Evolutionary conservation across 2,113 vertebrate species (phyloP), one percentile per base, ranked within the genome.

Genomic region (Paramormyrops kingsleyae): DNA sequence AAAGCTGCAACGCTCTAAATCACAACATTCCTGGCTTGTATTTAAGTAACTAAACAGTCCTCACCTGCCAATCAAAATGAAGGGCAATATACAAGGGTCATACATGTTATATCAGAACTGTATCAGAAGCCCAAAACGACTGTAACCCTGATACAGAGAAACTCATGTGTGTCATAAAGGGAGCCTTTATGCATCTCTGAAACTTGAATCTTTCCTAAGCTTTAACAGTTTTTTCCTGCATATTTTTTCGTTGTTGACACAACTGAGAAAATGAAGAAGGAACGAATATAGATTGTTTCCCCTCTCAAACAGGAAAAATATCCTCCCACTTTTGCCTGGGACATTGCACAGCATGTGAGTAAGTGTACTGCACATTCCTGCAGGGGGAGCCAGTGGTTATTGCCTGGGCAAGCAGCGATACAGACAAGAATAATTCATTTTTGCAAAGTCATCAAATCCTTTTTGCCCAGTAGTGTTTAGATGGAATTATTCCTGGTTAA

Each of bases 231-330:
- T 42, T 21, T 44, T 83, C 42, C 35, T 39, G 27, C 39, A 83
- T 46, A 83, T 83, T 42, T 83, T 42, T 44, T 24, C 1, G 6
- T 19, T 87, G 85, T 53, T 87, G 85, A 87, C 85, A 87, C 15
- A 87, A 47, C 27, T 87, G 85, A 87, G 50, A 35, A 56, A 87
- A 56, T 13, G 85, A 87, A 56, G 53, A 50, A 87, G 49, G n/a
- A 87, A 35, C 17, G 31, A 87, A 87, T 49, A 27, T 13, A 12
- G 49, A 35, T 19, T 15, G 49, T 53, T 31, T 53, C 50, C n/a
- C 19, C 7, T 35, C 47, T 13, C 85, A 52, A 52, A 50, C 85
- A 35, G 85, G 85, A 87, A 87, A 87, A 39, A 87, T 21, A 87
- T 53, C 31, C 50, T 87, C 80, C 44, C 21, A 47, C 39, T 47